Evolutionary conservation across 1,140 invertebrate genomes (phyloP).

Genomic region (Hestina assimilis): DNA sequence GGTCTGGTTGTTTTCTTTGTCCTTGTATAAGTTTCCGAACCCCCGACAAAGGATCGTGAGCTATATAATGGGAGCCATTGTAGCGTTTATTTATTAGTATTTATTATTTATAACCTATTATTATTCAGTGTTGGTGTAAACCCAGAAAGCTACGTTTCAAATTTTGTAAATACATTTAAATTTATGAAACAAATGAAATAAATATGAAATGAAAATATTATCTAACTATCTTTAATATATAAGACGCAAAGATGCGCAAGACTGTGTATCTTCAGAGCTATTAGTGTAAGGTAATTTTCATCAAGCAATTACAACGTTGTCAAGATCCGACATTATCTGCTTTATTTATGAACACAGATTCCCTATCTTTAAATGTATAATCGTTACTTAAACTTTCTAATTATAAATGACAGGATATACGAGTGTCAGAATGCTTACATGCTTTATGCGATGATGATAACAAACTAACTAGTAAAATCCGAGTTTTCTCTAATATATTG

Average conservation of each 20-base stretch:
- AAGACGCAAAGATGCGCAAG: neutral
- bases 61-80: too few species aligned
- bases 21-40: too few species aligned
- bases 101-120: too few species aligned
- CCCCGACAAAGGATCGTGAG: too few species aligned
- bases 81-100: too few species aligned
- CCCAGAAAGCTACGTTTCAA: too few species aligned
- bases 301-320: constrained; percentile 24
- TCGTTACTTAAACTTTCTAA: constrained; percentile 26
- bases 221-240: neutral
- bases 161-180: too few species aligned
- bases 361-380: constrained; percentile 11
- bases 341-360: constrained; percentile 30
- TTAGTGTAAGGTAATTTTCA: constrained; percentile 13
- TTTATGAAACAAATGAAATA: too few species aligned
- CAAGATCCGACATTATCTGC: constrained; percentile 24
- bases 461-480: neutral
- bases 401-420: constrained; percentile 10
- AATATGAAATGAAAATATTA: too few species aligned
- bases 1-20: too few species aligned
- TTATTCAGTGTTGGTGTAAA: too few species aligned
- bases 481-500: too few species aligned
- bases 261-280: neutral
- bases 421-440: neutral
- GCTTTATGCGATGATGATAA: neutral